Conservation (phyloP, 1,140 invertebrate genomes). For the Lutraria rhynchaena region DNA sequence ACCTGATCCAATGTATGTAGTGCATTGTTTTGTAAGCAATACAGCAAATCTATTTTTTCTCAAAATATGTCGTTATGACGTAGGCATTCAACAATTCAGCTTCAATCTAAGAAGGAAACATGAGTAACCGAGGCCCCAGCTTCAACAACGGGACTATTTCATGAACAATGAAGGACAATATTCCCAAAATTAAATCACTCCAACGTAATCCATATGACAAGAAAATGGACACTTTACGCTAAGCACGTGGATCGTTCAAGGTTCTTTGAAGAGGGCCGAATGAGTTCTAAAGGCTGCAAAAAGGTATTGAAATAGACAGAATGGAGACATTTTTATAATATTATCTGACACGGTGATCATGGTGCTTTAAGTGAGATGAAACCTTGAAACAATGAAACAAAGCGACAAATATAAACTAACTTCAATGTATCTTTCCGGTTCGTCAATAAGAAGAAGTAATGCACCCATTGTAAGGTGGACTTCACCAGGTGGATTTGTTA, state of each 20-base stretch:
- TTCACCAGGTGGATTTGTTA: conserved; percentile 25
- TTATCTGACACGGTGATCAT: background rate
- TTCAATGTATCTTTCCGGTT: conserved; percentile 42
- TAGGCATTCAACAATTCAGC: too few species aligned
- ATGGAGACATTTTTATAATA: background rate
- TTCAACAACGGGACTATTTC: too few species aligned
- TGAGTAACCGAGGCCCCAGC: too few species aligned
- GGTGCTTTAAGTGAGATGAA: background rate
- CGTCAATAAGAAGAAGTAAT: conserved; percentile 36
- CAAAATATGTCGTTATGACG: too few species aligned
- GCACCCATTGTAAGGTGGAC: conserved; percentile 45
- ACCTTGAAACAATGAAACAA: background rate
- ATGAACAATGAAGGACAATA: too few species aligned
- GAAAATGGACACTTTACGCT: background rate
- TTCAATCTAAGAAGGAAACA: too few species aligned
- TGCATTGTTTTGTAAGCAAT: too few species aligned
- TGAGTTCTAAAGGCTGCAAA: background rate
- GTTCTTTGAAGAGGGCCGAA: background rate
- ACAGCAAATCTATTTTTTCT: too few species aligned
- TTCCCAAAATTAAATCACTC: too few species aligned
- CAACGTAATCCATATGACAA: too few species aligned
- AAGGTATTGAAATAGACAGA: background rate
- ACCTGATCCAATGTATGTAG: too few species aligned
- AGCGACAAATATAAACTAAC: background rate
- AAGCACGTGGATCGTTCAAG: background rate